phyloP scores from a whole-genome alignment of 1,140 invertebrate species.

The Papilio dardanus region DNA sequence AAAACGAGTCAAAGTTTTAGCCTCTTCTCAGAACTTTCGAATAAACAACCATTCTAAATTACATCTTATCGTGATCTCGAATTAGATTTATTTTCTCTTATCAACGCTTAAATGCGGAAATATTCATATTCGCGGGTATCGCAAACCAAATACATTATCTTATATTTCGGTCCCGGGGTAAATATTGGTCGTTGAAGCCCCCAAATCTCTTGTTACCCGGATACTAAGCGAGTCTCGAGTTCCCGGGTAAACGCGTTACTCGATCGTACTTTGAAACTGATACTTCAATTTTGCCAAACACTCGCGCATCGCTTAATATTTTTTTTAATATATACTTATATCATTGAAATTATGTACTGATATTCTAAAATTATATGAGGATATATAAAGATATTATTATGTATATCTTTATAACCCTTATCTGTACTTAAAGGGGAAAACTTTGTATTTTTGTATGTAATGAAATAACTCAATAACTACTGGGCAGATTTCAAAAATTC shows the following conservation, averaged over 20 bases:
- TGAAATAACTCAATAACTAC: too few species aligned
- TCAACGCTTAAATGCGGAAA: constrained; percentile 35
- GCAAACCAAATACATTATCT: constrained; percentile 72
- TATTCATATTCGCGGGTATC: constrained; percentile 52
- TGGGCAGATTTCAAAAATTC: too few species aligned
- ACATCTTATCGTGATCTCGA: constrained; percentile 18
- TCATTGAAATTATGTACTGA: too few species aligned
- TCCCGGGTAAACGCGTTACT: constrained; percentile 59
- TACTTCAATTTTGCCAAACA: background rate
- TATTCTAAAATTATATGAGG: too few species aligned
- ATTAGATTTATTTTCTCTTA: constrained; percentile 13
- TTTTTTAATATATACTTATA: background rate
- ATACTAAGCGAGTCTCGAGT: constrained; percentile 57
- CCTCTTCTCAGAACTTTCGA: background rate
- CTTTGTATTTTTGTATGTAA: too few species aligned
- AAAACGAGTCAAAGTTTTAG: background rate
- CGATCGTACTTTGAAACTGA: constrained; percentile 34
- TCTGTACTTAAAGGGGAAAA: too few species aligned
- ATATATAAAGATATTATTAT: too few species aligned
- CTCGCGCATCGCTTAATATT: background rate
- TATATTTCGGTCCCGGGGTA: constrained; percentile 57
- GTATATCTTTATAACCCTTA: too few species aligned
- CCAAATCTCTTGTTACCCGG: constrained; percentile 63
- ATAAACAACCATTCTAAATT: constrained; percentile 25
- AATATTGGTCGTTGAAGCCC: constrained; percentile 65